Percentiles rank a stretch among this genome's conserved stretches.
Evolutionary conservation across 30 jellyfish, hydroid and myxozoan species (phyloP).

Genomic region (Clytia hemisphaerica): DNA sequence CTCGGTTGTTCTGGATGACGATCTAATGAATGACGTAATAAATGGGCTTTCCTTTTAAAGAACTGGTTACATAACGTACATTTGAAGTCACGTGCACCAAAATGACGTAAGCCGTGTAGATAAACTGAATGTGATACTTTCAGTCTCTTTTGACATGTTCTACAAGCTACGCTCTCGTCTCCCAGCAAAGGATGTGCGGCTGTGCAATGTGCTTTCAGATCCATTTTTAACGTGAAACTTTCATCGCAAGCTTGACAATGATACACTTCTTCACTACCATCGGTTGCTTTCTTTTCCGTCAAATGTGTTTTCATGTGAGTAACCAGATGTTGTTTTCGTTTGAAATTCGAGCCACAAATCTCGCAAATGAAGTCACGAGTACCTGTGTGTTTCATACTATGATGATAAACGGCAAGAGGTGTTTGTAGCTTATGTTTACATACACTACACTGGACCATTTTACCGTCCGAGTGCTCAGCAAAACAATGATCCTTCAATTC

Average conservation of each 20-base stretch:
- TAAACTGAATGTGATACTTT: constrained; percentile 32
- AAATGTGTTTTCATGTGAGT: constrained; percentile 47
- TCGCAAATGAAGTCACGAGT: constrained; percentile 33
- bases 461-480: constrained; percentile 42
- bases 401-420: constrained; percentile 48
- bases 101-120: constrained; percentile 33
- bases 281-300: constrained; percentile 19
- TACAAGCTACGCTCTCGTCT: constrained; percentile 10
- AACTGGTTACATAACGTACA: constrained; percentile 21
- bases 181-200: constrained; percentile 30
- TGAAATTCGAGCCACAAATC: constrained; percentile 27
- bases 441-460: constrained; percentile 41
- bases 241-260: constrained; percentile 39
- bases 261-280: constrained; percentile 24
- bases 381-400: constrained; percentile 46
- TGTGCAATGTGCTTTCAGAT: constrained; percentile 27
- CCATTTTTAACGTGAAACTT: constrained; percentile 23
- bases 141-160: constrained; percentile 22
- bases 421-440: constrained; percentile 41
- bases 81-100: constrained; percentile 29
- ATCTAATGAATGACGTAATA: constrained; percentile 21
- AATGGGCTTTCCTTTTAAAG: constrained; percentile 36
- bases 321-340: constrained; percentile 35
- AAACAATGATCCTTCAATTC: constrained; percentile 45
- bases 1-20: constrained; percentile 36